Conservation (phyloP, 2,797 vertebrate genomes). For the Megalops cyprinoides region DNA sequence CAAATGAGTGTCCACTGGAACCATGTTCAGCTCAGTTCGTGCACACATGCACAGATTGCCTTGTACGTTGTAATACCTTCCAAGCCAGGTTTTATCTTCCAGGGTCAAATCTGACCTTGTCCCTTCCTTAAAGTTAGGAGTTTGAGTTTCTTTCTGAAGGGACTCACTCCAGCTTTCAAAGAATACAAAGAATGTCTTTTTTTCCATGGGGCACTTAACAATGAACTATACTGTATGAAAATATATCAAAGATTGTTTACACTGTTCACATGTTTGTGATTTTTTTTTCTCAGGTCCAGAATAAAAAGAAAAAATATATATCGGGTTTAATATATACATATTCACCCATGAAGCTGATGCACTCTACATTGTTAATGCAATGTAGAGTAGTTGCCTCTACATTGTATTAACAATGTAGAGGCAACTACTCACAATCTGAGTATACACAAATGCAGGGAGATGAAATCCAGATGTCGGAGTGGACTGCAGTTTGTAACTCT, state of each 20-base stretch:
- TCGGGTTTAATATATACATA: too few species aligned
- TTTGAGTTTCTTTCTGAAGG: conserved; percentile 19
- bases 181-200: too few species aligned
- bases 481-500: conserved; percentile 52
- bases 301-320: too few species aligned
- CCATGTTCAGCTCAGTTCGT: background rate
- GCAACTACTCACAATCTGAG: conserved; percentile 57
- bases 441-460: conserved; percentile 55
- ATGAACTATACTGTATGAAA: too few species aligned
- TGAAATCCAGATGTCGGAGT: conserved; percentile 57
- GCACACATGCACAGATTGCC: conserved; percentile 24
- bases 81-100: conserved; percentile 3
- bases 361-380: too few species aligned
- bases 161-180: conserved; percentile 10
- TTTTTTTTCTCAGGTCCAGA: too few species aligned
- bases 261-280: too few species aligned
- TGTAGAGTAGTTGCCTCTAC: too few species aligned
- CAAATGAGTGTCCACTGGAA: conserved; percentile 21
- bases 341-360: too few species aligned
- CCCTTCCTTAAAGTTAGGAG: conserved; percentile 17
- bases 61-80: background rate
- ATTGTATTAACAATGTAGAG: conserved; percentile 30
- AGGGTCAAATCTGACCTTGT: conserved; percentile 7
- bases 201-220: too few species aligned
- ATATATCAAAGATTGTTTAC: too few species aligned